Evolutionary conservation across 2,797 vertebrate species (phyloP).

Genomic region (Malacoctenus gilli): DNA sequence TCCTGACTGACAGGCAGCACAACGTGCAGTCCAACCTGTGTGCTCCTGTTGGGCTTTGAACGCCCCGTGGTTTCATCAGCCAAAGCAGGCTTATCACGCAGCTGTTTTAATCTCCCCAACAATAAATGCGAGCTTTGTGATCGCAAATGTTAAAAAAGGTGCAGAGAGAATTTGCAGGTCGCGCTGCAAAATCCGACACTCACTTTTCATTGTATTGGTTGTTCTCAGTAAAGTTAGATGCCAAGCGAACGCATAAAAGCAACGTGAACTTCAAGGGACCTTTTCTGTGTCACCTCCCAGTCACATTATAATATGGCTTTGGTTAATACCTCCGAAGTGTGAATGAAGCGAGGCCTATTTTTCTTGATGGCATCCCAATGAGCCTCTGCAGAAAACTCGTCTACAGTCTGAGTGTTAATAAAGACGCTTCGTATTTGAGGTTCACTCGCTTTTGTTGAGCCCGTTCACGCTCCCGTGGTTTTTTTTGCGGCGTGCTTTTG

Average conservation of each 20-base stretch:
- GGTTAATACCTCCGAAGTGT: not conserved
- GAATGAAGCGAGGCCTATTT: not conserved
- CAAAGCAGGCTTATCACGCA: not conserved
- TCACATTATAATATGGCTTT: not conserved
- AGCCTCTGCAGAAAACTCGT: slow-evolving; percentile 4
- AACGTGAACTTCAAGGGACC: not conserved
- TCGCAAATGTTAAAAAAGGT: no score
- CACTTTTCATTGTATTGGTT: not conserved
- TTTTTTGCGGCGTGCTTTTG: slow-evolving; percentile 7
- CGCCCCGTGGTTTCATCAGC: slow-evolving; percentile 25
- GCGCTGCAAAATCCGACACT: not conserved
- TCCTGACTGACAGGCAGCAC: slow-evolving; percentile 28
- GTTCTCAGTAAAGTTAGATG: not conserved
- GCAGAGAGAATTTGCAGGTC: not conserved
- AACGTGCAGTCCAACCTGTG: slow-evolving; percentile 7
- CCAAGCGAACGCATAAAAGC: not conserved
- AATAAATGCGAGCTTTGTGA: not conserved
- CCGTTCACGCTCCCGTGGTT: not conserved
- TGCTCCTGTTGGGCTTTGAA: slow-evolving; percentile 54
- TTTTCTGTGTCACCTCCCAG: not conserved
- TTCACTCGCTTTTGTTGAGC: slow-evolving; percentile 4
- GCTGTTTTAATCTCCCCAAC: not conserved
- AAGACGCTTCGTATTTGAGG: slow-evolving; percentile 1
- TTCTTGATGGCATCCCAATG: not conserved
- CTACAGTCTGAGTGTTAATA: slow-evolving; percentile 1